Base-by-base conservation (phyloP, 1,140 invertebrate species). In the Oedothorax gibbosus region DNA sequence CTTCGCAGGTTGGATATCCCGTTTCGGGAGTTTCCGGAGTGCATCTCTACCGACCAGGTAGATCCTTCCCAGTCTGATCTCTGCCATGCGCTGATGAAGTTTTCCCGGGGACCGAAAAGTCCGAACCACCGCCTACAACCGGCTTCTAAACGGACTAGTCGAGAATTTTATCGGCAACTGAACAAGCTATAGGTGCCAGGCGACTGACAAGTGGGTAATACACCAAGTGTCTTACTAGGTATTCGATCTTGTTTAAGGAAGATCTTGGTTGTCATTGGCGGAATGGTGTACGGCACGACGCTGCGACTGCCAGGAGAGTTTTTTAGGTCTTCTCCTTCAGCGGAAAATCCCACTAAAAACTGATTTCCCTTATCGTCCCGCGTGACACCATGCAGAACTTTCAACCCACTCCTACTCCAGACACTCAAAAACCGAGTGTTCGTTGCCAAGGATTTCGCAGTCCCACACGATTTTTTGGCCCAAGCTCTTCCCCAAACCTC, bases 21-120 rank as follows among this genome's bases (percentile, higher is more conserved):
- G n/a, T 57, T 88, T 8, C 90, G 87, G 86, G 89, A 88, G 51
- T 54, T 69, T 60, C 87, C 89, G 20, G 8, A 56, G 21, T 60
- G 57, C 54, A 88, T 90, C 77, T 89, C 87, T 0, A 87, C 89
- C 0, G 91, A 92, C 78, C 91, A 91, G 79, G 91, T 90, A 0
- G 87, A 85, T 2, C 90, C 91, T 80, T 92, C 91, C 83, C 87
- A 60, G 5, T 10, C 14, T 0, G 2, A 53, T 9, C 18, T 80
- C 1, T 54, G 68, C 14, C 21, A 51, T 15, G 5, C 0, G 7
- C 49, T 80, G 7, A 0, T 21, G 0, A 11, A 35, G 10, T n/a
- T n/a, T 56, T 80, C 15, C 53, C 69, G 50, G 78, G 64, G 4
- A 14, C 49, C 5, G 14, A 77, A 35, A 35, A 21, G 14, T 77